phyloP scores from a whole-genome alignment of 2,113 vertebrate species.

The Ariopsis seemanni region DNA sequence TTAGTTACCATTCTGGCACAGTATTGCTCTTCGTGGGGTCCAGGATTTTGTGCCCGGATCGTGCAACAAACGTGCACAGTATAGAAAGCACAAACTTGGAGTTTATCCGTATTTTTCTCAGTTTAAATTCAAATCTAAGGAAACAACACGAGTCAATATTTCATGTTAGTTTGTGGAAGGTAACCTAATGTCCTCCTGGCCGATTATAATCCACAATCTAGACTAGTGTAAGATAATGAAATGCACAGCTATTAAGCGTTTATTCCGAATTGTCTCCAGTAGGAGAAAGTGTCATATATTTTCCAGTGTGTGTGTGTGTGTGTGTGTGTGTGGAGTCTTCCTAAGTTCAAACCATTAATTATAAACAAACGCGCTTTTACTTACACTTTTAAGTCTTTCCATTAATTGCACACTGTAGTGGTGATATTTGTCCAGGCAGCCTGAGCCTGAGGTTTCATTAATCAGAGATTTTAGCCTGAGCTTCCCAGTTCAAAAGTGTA shows the following conservation, averaged over 20 bases:
- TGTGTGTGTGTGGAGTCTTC: constrained; percentile 8
- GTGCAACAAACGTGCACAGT: constrained; percentile 8
- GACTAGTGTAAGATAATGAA: constrained; percentile 1
- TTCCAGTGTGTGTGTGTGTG: background rate
- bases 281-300: background rate
- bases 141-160: background rate
- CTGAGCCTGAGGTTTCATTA: constrained; percentile 72
- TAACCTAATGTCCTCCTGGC: background rate
- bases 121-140: constrained; percentile 2
- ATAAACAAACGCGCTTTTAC: constrained; percentile 10
- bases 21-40: constrained; percentile 22
- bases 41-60: background rate
- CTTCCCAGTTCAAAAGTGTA: constrained; percentile 68
- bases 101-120: background rate
- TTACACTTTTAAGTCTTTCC: constrained; percentile 18
- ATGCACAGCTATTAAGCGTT: background rate
- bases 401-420: constrained; percentile 19
- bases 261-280: background rate
- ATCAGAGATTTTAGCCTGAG: constrained; percentile 66
- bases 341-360: constrained; percentile 25
- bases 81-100: constrained; percentile 4
- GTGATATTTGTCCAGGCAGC: constrained; percentile 65
- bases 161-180: background rate
- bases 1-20: constrained; percentile 22
- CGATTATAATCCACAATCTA: background rate